phyloP scores from a whole-genome alignment of 2,888 invertebrate species.

The Anticlea derivata region DNA sequence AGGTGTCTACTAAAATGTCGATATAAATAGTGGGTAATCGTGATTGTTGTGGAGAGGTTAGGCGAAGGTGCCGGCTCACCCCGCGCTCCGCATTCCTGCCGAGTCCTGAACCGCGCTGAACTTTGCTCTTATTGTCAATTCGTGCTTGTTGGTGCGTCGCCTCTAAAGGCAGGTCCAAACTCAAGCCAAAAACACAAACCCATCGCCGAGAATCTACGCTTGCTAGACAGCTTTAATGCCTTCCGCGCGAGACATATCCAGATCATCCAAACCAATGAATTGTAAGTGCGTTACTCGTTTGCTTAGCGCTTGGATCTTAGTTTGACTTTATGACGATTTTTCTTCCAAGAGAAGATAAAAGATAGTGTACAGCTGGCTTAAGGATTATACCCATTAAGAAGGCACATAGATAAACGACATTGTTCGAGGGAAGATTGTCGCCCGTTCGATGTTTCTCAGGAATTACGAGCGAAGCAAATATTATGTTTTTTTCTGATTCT shows the following conservation, averaged over 20 bases:
- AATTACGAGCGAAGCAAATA: conserved; percentile 15
- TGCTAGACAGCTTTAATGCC: neutral
- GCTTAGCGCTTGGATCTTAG: neutral
- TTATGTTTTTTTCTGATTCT: neutral
- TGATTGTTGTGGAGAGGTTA: conserved; percentile 70
- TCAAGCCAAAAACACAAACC: conserved; percentile 5
- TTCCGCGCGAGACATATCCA: neutral
- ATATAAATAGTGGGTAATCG: conserved; percentile 76
- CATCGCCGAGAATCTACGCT: neutral
- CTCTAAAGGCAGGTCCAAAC: conserved; percentile 42
- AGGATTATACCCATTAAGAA: conserved; percentile 64
- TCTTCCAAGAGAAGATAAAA: neutral
- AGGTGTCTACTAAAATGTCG: conserved; percentile 63
- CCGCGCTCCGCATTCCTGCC: conserved; percentile 74
- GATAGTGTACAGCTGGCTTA: conserved; percentile 8
- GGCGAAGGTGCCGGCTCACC: conserved; percentile 59
- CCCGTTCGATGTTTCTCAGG: conserved; percentile 33
- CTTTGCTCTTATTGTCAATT: conserved; percentile 83
- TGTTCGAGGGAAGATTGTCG: conserved; percentile 56
- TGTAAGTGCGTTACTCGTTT: neutral
- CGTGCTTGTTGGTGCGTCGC: conserved; percentile 75
- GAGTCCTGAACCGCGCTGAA: conserved; percentile 80
- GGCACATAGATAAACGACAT: conserved; percentile 59
- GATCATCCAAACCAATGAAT: neutral
- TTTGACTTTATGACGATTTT: neutral